Base-by-base conservation (phyloP, 2,113 vertebrate species). In the Gallinago undulata region DNA sequence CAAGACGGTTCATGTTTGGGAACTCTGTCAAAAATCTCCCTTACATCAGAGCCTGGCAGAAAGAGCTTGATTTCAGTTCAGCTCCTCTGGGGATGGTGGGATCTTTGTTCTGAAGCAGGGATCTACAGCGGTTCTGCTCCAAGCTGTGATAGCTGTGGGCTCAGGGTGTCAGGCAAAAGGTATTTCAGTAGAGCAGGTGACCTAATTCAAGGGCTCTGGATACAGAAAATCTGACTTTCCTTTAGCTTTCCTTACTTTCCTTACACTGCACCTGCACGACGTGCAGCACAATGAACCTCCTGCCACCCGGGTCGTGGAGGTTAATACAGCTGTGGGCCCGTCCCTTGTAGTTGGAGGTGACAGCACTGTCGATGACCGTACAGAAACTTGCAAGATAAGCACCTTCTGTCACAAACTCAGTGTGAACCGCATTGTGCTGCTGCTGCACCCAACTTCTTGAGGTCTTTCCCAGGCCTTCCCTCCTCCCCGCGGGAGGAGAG, bases 21-120 rank as follows among this genome's bases (percentile, higher is more conserved):
- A 87, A 73, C 35, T 57, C 66, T 73, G 70, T 73, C 81, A 84
- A 93, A 95, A 93, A 79, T 51, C 47, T 81, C 51, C 48, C 45
- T 89, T 47, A 57, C n/a, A 64, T 33, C 39, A 86, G 69, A 94
- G 48, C 51, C 60, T 93, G 80, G 69, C 94, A 94, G 48, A 62
- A 85, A 84, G 30, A 76, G 50, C 14, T 51, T 75, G n/a, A 70
- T 86, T 83, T 83, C 84, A 90, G 35, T 67, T 84, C 47, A 84
- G 24, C 13, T 76, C 43, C 74, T 82, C 50, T 57, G 78, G 47
- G 76, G 17, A 84, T 74, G 59, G 89, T 74, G 74, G 76, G 51
- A 72, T 89, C 39, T 75, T 67, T 63, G 28, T 90, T 90, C 77
- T 51, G 84, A 89, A 80, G 50, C n/a, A 89, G 41, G n/a, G 43